Percentiles rank a stretch among this genome's conserved stretches.
Evolutionary conservation across 2,113 vertebrate species (phyloP).

Genomic region (Cariama cristata): DNA sequence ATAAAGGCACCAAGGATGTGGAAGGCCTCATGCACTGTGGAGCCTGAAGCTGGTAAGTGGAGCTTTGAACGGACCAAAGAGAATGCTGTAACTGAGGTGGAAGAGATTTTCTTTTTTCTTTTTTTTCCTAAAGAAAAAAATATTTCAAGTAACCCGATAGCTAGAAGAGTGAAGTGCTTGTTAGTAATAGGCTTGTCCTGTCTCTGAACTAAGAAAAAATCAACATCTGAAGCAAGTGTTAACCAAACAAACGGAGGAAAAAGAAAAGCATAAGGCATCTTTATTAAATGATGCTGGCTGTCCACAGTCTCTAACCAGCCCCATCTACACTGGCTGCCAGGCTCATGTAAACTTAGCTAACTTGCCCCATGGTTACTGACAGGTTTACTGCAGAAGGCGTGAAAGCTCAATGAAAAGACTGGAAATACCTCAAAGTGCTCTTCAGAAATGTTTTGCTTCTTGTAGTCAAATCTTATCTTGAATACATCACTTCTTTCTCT

Average conservation of each 20-base stretch:
- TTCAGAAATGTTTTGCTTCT: neutral
- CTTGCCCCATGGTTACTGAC: accelerated
- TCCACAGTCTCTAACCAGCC: neutral
- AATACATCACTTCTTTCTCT: neutral
- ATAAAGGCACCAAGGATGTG: neutral
- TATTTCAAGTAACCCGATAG: neutral
- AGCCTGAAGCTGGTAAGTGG: neutral
- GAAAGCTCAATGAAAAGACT: neutral
- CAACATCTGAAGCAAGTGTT: neutral
- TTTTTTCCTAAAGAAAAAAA: neutral
- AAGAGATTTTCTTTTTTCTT: neutral
- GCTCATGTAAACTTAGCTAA: neutral
- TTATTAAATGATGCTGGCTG: neutral
- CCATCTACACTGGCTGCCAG: neutral
- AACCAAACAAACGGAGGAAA: neutral
- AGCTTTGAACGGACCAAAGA: neutral
- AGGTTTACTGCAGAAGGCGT: neutral
- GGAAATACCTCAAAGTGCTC: neutral
- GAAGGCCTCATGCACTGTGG: neutral
- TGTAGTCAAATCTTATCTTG: neutral
- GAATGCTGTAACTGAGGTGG: neutral
- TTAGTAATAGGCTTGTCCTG: neutral
- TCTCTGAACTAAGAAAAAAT: neutral
- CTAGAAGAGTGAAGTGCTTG: neutral
- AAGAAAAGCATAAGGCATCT: neutral